phyloP scores from a whole-genome alignment of 2,113 vertebrate species.

The Strigops habroptila region DNA sequence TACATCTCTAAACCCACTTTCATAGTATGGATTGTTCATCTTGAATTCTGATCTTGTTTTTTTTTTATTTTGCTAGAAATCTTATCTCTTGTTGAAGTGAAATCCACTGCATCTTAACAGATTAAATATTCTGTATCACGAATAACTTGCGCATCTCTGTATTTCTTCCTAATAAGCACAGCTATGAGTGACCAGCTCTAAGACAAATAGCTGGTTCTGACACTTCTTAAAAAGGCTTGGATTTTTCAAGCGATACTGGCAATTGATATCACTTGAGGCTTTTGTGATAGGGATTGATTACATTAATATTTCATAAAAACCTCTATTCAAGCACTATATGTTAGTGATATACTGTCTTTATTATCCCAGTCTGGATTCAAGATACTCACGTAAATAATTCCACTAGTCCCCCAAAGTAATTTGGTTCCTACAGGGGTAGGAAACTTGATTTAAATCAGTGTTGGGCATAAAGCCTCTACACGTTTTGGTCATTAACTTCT shows the following conservation, averaged over 20 bases:
- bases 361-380: background rate
- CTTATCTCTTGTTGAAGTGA: background rate
- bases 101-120: background rate
- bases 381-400: background rate
- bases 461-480: background rate
- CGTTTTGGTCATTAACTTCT: background rate
- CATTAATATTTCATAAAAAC: background rate
- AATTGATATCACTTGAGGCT: background rate
- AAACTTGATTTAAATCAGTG: background rate
- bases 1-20: background rate
- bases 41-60: background rate
- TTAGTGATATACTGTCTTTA: background rate
- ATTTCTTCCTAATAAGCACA: background rate
- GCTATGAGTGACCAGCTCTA: background rate
- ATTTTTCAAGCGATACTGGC: background rate
- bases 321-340: background rate
- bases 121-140: fast-evolving
- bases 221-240: background rate
- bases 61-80: background rate
- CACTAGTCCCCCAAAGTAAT: background rate
- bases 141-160: background rate
- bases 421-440: background rate
- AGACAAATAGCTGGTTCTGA: background rate
- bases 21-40: background rate
- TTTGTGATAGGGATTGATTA: background rate